Conservation (phyloP, 1,140 invertebrate species). For the Temnothorax longispinosus region DNA sequence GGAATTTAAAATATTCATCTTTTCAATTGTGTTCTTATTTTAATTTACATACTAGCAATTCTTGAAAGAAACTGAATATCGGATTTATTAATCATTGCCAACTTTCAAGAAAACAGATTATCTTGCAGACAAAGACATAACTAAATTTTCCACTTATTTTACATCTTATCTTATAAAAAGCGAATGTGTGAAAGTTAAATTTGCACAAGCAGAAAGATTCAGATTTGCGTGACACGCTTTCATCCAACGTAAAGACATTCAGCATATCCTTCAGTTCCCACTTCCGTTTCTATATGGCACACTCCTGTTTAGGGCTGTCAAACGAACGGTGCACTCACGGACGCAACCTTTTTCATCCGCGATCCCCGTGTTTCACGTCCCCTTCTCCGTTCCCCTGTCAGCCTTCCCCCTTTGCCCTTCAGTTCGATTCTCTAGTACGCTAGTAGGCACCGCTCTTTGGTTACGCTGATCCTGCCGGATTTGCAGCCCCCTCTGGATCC, state of each 20-base stretch:
- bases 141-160: neutral
- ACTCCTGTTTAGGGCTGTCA: conserved; percentile 8
- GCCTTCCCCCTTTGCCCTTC: conserved; percentile 31
- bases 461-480: conserved; percentile 68
- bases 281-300: neutral
- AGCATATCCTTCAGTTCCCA: neutral
- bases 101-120: neutral
- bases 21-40: neutral
- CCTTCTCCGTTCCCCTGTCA: neutral
- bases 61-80: neutral
- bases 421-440: conserved; percentile 2
- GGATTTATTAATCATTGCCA: neutral
- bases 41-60: neutral
- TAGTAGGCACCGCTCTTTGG: conserved; percentile 55
- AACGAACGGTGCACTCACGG: conserved; percentile 8
- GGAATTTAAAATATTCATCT: neutral
- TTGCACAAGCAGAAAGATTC: neutral
- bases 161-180: neutral
- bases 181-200: neutral
- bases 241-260: neutral
- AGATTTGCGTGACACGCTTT: neutral
- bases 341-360: conserved; percentile 30
- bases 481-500: conserved; percentile 62
- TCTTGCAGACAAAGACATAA: neutral
- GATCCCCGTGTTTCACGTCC: conserved; percentile 20